Evolutionary conservation across 2,888 invertebrate species (phyloP), one percentile per base, ranked within the genome.

Genomic region (Pyrrhosoma nymphula): DNA sequence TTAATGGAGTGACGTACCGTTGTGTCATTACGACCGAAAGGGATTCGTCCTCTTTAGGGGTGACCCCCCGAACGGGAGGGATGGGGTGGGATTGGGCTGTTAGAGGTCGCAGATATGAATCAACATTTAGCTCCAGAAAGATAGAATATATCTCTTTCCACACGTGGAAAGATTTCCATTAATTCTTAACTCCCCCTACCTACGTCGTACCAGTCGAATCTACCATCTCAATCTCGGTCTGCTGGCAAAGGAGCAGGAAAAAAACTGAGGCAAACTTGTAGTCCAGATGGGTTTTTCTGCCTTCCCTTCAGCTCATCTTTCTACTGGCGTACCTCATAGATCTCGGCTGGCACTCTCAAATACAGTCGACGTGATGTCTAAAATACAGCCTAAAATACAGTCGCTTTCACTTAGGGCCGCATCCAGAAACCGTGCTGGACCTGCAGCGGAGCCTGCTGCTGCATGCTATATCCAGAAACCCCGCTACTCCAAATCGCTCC

Each of bases 91-190:
- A 4, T 8, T 26, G 69, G 23, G n/a, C 26, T 23, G 35, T 69
- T 35, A 35, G 30, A 14, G 82, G 82, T 23, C 82, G 82, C 82
- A 30, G 35, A 82, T 82, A 82, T 82, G 35, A 16, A 82, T 82
- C 82, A 82, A 35, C 82, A 35, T 35, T 82, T 23, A 14, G 30
- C 35, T 35, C 35, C 82, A 12, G 30, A 23, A 35, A 82, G 82
- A 82, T 82, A 35, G 35, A 82, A 82, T 82, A 82, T 35, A 35
- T 82, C 82, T 82, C 82, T 35, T 82, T 82, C 82, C 82, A 35
- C 35, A 35, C 82, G 30, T 82, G 35, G 69, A 69, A 69, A 69
- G 26, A 69, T 26, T 10, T 4, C 69, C 69, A 69, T 69, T n/a
- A 69, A 69, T 69, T n/a, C 69, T 69, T 6, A n/a, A 8, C n/a